A percentile compares a stretch with the other conserved stretches of the same genome.
Evolutionary conservation across 2,797 vertebrate genomes (phyloP).

Genomic region (Lacerta bilineata): DNA sequence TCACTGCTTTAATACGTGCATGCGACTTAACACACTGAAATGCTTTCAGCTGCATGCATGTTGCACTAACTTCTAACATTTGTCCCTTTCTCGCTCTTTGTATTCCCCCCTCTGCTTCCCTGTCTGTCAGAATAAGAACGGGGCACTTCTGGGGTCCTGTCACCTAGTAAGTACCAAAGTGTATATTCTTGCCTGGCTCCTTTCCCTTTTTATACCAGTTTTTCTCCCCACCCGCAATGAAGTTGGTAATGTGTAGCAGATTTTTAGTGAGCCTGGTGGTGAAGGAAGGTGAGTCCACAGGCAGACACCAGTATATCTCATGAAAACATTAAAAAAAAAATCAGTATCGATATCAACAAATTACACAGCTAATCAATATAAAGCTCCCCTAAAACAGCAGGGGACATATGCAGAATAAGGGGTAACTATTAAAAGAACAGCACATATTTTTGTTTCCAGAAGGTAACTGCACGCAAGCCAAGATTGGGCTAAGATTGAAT

Average conservation of each 20-base stretch:
- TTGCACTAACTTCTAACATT: slow-evolving; percentile 72
- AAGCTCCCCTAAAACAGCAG: background rate
- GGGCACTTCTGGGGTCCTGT: slow-evolving; percentile 95
- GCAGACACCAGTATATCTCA: background rate
- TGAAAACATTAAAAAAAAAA: background rate
- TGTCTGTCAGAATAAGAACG: slow-evolving; percentile 95
- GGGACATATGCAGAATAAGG: background rate
- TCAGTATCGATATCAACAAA: background rate
- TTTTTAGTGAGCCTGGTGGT: slow-evolving; percentile 42
- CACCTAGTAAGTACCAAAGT: slow-evolving; percentile 93
- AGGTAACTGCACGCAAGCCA: background rate
- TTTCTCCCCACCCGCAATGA: background rate
- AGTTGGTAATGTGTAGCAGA: slow-evolving; percentile 37
- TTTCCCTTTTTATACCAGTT: slow-evolving; percentile 58
- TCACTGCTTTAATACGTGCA: background rate
- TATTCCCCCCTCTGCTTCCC: slow-evolving; percentile 80
- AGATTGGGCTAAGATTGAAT: background rate
- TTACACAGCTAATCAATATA: background rate
- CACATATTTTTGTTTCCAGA: background rate
- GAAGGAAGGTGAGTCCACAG: background rate
- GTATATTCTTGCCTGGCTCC: slow-evolving; percentile 25
- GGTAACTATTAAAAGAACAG: background rate
- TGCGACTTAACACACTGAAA: slow-evolving; percentile 42
- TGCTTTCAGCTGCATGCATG: slow-evolving; percentile 62
- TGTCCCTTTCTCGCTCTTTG: slow-evolving; percentile 82